Base-by-base conservation (phyloP, 2,888 invertebrate genomes). In the Sussaba pulchella region DNA sequence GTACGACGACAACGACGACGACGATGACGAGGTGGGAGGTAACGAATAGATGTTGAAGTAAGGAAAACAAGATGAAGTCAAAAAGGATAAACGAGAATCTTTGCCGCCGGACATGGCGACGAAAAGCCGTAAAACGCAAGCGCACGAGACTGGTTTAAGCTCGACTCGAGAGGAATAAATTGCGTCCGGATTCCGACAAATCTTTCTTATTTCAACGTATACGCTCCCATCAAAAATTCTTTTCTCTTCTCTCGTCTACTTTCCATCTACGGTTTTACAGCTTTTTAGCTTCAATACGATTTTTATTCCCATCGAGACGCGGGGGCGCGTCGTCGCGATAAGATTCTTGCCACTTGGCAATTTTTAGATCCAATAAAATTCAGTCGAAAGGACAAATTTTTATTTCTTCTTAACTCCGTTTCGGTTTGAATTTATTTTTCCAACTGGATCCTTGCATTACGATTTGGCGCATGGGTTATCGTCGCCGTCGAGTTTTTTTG, bases 101-200 rank as follows among this genome's bases (percentile, higher is more conserved):
- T 61, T 47, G 75, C 71, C 78, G 71, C 61, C 66, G 75, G 72
- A 72, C 81, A 72, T 78, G 83, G 84, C 83, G 84, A 84, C 84
- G 83, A 72, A 77, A 67, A 77, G 77, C 74, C 78, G 77, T 84
- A 81, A 84, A 84, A 81, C 73, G 82, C 67, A 72, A 83, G 66
- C 77, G 79, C 79, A 79, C 36, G 73, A 74, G 19, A 77, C 63
- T 64, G 71, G 77, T 76, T 80, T 66, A 81, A 78, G 74, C 77
- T 82, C 72, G 67, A 78, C 69, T 69, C 78, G 70, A 67, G 50
- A 64, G 72, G 75, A 78, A 81, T 81, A 82, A 75, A 81, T 81
- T 81, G 73, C 59, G 59, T 57, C 57, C 21, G 70, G 17, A 19
- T 71, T 70, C 74, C 66, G 74, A 78, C 31, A 81, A 81, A 78